Conservation (phyloP, 2,797 vertebrate species). For the Poecilia gillii region DNA sequence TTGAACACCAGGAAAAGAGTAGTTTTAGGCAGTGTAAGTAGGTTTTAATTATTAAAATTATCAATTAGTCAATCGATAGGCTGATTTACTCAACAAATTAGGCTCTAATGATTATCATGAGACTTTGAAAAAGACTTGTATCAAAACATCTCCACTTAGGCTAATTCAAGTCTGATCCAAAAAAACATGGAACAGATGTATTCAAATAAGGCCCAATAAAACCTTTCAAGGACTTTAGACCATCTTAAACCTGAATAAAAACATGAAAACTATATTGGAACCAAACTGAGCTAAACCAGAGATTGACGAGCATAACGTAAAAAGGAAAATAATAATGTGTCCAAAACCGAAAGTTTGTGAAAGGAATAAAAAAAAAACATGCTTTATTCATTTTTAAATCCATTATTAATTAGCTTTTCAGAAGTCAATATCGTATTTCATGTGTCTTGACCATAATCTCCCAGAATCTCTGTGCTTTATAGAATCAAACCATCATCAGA, state of each 20-base stretch:
- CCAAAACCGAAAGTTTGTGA: not conserved
- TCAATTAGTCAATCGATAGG: not conserved
- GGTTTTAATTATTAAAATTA: not conserved
- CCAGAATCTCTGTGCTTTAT: constrained; percentile 1
- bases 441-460: not conserved
- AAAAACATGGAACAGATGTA: no score
- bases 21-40: no score
- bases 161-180: not conserved
- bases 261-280: not conserved
- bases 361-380: not conserved
- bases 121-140: not conserved
- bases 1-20: not conserved
- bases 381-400: not conserved
- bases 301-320: not conserved
- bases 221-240: no score
- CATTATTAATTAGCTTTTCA: not conserved
- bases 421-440: no score
- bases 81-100: not conserved
- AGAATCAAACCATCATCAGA: constrained; percentile 83
- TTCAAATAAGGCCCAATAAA: no score
- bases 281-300: not conserved
- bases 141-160: not conserved
- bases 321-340: not conserved
- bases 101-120: not conserved
- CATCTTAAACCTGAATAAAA: no score